Percentiles rank a stretch among this genome's conserved stretches.
Evolutionary conservation across 1,140 invertebrate species (phyloP).

Genomic region (Zelostemma sp.): DNA sequence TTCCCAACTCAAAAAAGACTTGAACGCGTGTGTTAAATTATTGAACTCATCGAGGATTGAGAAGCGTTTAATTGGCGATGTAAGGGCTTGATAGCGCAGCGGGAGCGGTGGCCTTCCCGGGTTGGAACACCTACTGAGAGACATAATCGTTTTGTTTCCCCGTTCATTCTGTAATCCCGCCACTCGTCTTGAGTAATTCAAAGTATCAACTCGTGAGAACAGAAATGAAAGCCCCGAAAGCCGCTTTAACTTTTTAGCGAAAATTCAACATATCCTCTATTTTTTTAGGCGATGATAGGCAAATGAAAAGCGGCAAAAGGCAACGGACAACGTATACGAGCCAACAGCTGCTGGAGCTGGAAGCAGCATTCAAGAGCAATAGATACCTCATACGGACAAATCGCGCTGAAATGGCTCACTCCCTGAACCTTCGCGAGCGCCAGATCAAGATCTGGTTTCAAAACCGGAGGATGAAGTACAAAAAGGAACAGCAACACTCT

Average conservation of each 20-base stretch:
- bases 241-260: background rate
- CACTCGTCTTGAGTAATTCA: no score
- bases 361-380: constrained; percentile 84
- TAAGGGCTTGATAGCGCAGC: background rate
- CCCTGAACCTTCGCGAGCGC: constrained; percentile 81
- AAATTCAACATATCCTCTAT: no score
- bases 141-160: background rate
- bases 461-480: constrained; percentile 78
- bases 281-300: constrained; percentile 17
- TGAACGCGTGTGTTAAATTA: no score
- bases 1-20: no score
- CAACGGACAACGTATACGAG: constrained; percentile 86
- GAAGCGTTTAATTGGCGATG: background rate
- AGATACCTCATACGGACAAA: constrained; percentile 85
- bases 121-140: background rate
- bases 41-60: background rate
- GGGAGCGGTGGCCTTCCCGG: background rate
- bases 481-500: no score
- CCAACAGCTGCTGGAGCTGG: constrained; percentile 83
- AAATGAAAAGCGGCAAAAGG: constrained; percentile 53
- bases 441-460: constrained; percentile 95
- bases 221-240: background rate
- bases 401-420: constrained; percentile 82
- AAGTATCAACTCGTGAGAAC: no score
- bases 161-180: background rate